Evolutionary conservation across 2,888 invertebrate species (phyloP).

Genomic region (Tachina fera): DNA sequence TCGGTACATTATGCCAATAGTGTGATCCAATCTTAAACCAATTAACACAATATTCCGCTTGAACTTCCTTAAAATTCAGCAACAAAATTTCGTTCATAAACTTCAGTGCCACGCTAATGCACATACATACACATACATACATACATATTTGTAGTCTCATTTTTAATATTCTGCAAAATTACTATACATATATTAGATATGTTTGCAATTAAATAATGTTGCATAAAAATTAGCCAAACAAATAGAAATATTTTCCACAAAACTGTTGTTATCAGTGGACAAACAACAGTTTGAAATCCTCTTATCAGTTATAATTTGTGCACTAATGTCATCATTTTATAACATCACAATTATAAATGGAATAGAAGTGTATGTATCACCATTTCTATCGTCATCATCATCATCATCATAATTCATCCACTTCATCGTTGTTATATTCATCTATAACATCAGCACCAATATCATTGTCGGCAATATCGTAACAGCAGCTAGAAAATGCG

Average conservation of each 20-base stretch:
- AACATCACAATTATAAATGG: slow-evolving; percentile 49
- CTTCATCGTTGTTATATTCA: slow-evolving; percentile 3
- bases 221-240: not conserved
- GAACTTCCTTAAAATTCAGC: too few species aligned
- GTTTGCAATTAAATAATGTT: not conserved
- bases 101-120: too few species aligned
- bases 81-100: too few species aligned
- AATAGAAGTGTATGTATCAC: slow-evolving; percentile 1
- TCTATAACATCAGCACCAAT: slow-evolving; percentile 33
- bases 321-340: slow-evolving; percentile 63
- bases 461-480: slow-evolving; percentile 1
- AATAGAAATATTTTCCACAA: slow-evolving; percentile 18
- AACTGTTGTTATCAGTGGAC: slow-evolving; percentile 25
- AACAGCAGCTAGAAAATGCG: not conserved
- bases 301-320: slow-evolving; percentile 64
- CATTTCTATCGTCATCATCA: not conserved
- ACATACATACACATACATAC: too few species aligned
- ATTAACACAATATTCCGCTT: too few species aligned
- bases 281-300: slow-evolving; percentile 56
- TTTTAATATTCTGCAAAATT: too few species aligned
- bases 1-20: too few species aligned
- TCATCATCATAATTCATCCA: slow-evolving; percentile 19
- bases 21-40: too few species aligned
- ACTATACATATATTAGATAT: too few species aligned
- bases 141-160: too few species aligned